These are phyloP conservation scores for Nerophis lumbriciformis DNA, from an alignment of 2,113 vertebrate species.

Conservation along the genomic window DNA sequence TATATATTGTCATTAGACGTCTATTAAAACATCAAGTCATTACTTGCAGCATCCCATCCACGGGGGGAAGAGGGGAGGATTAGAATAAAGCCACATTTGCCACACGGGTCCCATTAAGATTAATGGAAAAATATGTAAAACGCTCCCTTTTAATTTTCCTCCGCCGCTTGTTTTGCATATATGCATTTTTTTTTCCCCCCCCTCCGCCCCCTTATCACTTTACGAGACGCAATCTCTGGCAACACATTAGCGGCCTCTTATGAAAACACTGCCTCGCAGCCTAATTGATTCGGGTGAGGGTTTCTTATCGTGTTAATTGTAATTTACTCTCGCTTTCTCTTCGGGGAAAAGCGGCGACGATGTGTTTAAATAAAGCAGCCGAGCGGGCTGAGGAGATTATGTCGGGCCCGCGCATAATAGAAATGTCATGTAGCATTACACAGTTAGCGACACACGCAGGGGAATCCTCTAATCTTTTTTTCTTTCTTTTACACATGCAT, in stretches of 20 bases:
- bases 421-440: conserved; percentile 71
- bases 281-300: conserved; percentile 88
- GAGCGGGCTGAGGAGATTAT: conserved; percentile 59
- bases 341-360: conserved; percentile 74
- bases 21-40: conserved; percentile 90
- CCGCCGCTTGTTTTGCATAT: conserved; percentile 77
- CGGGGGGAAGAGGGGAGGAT: conserved; percentile 71
- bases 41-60: conserved; percentile 65
- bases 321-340: conserved; percentile 84
- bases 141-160: conserved; percentile 81
- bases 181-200: conserved; percentile 61
- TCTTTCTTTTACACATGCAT: neutral
- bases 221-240: conserved; percentile 80
- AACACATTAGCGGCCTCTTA: conserved; percentile 62
- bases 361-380: conserved; percentile 74
- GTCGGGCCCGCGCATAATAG: conserved; percentile 68
- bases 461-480: conserved; percentile 35
- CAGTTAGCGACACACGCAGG: conserved; percentile 40
- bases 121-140: conserved; percentile 92
- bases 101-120: conserved; percentile 86
- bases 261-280: conserved; percentile 74
- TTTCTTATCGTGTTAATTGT: conserved; percentile 88
- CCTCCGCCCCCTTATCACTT: conserved; percentile 79
- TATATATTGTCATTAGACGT: conserved; percentile 80
- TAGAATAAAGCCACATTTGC: conserved; percentile 84